Percentiles rank a stretch among this genome's conserved stretches.
phyloP scores from a whole-genome alignment of 2,888 invertebrate genomes.

The Synanthedon vespiformis region DNA sequence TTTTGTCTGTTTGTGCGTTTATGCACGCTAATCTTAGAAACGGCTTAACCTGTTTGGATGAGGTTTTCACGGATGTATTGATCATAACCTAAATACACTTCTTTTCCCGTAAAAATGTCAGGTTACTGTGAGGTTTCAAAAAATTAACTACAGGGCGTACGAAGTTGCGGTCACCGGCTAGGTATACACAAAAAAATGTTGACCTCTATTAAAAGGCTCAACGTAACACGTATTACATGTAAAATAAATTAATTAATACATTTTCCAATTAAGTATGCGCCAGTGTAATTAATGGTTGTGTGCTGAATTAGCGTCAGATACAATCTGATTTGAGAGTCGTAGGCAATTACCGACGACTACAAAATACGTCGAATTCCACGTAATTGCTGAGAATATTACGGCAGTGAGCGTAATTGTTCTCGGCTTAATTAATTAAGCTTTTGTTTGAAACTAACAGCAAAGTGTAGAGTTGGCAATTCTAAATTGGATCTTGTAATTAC shows the following conservation, averaged over 20 bases:
- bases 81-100: too few species aligned
- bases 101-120: too few species aligned
- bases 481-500: conserved; percentile 72
- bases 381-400: conserved; percentile 70
- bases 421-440: conserved; percentile 72
- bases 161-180: too few species aligned
- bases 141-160: too few species aligned
- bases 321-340: conserved; percentile 59
- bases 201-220: too few species aligned
- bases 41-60: too few species aligned
- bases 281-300: conserved; percentile 51
- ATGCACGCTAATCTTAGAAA: too few species aligned
- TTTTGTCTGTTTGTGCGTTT: too few species aligned
- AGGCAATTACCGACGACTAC: conserved; percentile 61
- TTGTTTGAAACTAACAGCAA: conserved; percentile 71
- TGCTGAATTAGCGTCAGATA: conserved; percentile 59
- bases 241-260: conserved; percentile 50
- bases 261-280: conserved; percentile 51
- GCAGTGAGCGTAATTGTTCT: conserved; percentile 70
- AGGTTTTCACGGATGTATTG: too few species aligned
- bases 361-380: conserved; percentile 66
- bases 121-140: too few species aligned
- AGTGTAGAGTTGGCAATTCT: conserved; percentile 71
- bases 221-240: neutral
- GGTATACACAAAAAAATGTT: too few species aligned